Conservation (phyloP, 2,888 invertebrate genomes). For the Parelbella ahira region DNA sequence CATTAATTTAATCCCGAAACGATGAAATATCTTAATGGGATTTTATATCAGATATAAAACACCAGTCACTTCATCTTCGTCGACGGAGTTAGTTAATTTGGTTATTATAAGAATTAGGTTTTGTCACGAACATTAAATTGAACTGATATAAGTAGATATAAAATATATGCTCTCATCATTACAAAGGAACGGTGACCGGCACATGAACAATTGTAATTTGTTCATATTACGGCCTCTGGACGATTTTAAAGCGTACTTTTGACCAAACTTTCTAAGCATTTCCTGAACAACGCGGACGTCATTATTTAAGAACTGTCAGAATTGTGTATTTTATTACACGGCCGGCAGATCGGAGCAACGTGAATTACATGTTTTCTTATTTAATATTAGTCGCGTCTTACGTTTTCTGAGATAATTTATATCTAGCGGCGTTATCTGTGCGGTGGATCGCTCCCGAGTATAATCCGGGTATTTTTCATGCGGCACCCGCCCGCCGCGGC, state of each 20-base stretch:
- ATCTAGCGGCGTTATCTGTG: constrained; percentile 67
- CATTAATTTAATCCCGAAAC: no score
- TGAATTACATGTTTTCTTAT: constrained; percentile 80
- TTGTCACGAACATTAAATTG: constrained; percentile 45
- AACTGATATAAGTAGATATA: no score
- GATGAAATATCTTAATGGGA: no score
- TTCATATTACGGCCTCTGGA: no score
- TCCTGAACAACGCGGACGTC: constrained; percentile 71
- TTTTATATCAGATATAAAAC: not conserved
- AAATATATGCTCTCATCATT: not conserved
- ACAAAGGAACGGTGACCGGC: no score
- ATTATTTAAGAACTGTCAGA: constrained; percentile 80
- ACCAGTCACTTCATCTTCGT: constrained; percentile 24
- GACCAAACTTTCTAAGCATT: constrained; percentile 70
- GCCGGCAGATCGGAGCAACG: constrained; percentile 63
- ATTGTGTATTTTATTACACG: constrained; percentile 73
- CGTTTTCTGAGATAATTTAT: constrained; percentile 77
- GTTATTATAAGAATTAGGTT: constrained; percentile 40
- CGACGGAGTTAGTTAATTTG: constrained; percentile 28
- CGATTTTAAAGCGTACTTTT: constrained; percentile 52
- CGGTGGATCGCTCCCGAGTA: constrained; percentile 70
- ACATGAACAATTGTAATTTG: no score
- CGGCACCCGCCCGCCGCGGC: constrained; percentile 47
- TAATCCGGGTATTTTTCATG: constrained; percentile 80
- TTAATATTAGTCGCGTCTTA: constrained; percentile 77